Base-by-base conservation (phyloP, 2,888 invertebrate species). In the Lypha dubia region DNA sequence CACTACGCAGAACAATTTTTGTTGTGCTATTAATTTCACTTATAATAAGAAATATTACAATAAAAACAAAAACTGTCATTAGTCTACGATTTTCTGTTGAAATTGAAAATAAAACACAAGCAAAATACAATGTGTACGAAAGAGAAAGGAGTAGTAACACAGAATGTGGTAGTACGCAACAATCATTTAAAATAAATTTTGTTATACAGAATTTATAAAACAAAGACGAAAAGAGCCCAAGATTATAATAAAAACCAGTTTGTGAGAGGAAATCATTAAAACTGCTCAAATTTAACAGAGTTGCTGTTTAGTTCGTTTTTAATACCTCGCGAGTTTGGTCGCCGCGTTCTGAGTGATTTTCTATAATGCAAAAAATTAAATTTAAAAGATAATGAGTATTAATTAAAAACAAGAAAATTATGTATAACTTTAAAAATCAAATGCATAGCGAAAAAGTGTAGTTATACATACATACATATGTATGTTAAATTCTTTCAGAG, bases 271-370 rank as follows among this genome's bases (percentile, higher is more conserved):
- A 67, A 32, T 1, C n/a, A 60, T 38, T 79, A 46, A 44, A 68
- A 53, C 56, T 79, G 76, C 38, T 38, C 71, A 22, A 24, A 62
- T 49, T 70, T 67, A 32, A 63, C 60, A 86, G 85, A 86, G 85
- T 87, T 84, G 86, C 79, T 83, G 79, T 83, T 75, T 85, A 87
- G 87, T 87, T 81, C 73, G 81, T 82, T 83, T 86, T 82, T 79
- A 86, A 84, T 80, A 84, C 84, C 75, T 60, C 82, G 51, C 65
- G 84, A 80, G 87, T 86, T 86, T 81, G 81, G 87, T 87, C 62
- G 81, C 67, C 58, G 53, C 79, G 77, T 24, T 84, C 63, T 63
- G 53, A 22, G 51, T 73, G 15, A 44, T 63, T 79, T 77, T 73
- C 49, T 38, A 13, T 76, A 35, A n/a, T 44, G n/a, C 7, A 3